Conservation (phyloP, 2,797 vertebrate species). For the Darevskia nairensis region DNA sequence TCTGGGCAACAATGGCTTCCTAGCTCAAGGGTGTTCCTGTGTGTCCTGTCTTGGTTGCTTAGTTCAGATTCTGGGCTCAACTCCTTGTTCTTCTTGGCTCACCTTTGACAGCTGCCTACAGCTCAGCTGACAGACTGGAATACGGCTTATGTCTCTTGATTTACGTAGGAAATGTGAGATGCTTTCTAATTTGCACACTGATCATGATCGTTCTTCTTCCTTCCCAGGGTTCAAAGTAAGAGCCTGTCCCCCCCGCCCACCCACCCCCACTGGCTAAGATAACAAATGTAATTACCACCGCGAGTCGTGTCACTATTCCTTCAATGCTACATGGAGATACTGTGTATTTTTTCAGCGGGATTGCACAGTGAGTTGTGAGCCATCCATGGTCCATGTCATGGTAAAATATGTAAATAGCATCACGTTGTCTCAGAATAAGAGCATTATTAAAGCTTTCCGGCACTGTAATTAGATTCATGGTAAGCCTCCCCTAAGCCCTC, state of each 20-base stretch:
- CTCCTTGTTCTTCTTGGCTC: not conserved
- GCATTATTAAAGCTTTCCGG: constrained; percentile 71
- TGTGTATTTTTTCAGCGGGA: constrained; percentile 55
- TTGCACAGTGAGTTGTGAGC: constrained; percentile 41
- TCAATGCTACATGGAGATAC: constrained; percentile 36
- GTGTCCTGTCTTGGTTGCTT: not conserved
- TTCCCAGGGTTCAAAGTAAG: constrained; percentile 40
- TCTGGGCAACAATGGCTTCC: not conserved
- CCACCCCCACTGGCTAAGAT: constrained; percentile 24
- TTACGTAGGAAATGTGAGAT: constrained; percentile 40
- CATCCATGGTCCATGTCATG: constrained; percentile 60
- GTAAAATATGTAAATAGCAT: constrained; percentile 72
- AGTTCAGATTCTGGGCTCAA: not conserved
- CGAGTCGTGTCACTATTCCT: constrained; percentile 49
- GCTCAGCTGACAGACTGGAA: not conserved
- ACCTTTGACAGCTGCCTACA: not conserved
- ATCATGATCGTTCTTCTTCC: constrained; percentile 45
- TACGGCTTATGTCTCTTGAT: constrained; percentile 15
- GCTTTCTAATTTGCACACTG: constrained; percentile 38
- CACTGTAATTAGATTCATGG: constrained; percentile 69
- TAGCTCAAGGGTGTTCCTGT: not conserved
- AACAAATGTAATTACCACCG: constrained; percentile 48
- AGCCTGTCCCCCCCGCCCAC: constrained; percentile 1
- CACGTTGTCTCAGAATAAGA: constrained; percentile 63
- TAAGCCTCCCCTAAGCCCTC: constrained; percentile 70